These are phyloP conservation scores for Pinna nobilis DNA, from an alignment of 1,140 invertebrate species.

Conservation along the genomic window DNA sequence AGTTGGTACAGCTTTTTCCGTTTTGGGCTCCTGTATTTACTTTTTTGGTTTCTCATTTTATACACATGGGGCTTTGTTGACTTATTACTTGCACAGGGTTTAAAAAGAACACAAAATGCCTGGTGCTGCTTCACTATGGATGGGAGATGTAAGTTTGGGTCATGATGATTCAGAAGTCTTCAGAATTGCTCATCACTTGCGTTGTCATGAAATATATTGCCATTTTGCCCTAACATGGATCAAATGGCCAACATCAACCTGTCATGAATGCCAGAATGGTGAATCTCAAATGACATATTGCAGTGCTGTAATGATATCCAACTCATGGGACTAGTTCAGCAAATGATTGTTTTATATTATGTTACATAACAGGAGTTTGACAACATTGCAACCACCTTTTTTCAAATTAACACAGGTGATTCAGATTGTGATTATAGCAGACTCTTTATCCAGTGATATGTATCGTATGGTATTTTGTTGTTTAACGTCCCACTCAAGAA, in stretches of 20 bases:
- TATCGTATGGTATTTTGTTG: no score
- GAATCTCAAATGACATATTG: neutral
- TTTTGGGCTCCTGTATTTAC: neutral
- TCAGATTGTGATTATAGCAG: no score
- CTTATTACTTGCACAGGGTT: neutral
- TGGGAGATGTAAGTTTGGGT: constrained; percentile 51
- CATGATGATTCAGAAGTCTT: no score
- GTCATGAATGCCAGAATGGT: neutral
- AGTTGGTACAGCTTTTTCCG: neutral
- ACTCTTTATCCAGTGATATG: no score
- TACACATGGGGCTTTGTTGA: neutral
- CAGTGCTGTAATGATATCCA: neutral
- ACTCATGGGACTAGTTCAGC: neutral
- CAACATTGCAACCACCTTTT: no score
- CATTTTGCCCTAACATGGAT: neutral
- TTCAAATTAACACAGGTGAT: no score
- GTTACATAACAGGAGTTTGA: no score
- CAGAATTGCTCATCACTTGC: no score
- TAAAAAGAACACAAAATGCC: constrained; percentile 15
- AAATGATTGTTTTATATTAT: no score
- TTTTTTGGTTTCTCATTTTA: neutral
- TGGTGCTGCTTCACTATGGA: constrained; percentile 40
- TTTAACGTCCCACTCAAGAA: no score
- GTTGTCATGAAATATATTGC: no score
- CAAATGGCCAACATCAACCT: neutral